Base-by-base conservation (phyloP, 1,140 invertebrate genomes). In the Drosophila mauritiana region DNA sequence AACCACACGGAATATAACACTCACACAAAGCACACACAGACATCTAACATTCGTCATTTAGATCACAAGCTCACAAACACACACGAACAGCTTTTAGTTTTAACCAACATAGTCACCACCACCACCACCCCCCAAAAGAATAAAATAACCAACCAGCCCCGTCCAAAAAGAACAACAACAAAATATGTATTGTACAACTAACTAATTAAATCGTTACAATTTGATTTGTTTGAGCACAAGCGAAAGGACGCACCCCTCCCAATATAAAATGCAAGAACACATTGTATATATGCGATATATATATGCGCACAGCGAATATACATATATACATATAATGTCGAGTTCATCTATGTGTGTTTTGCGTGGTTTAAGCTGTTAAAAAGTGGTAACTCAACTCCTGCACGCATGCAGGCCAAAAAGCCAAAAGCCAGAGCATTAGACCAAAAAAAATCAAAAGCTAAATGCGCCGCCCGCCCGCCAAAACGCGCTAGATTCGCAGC, bases 291-390 rank as follows among this genome's bases (percentile, higher is more conserved):
- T 85, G 59, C 62, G 59, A 64, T 49, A 61, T 65, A 58, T 69
- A 78, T 84, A 80, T 83, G 73, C 73, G 56, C 61, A 39, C 46
- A 42, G 51, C 48, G 51, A 37, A 58, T 59, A 52, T 72, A 58
- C 49, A 52, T 78, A 54, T 80, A 64, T 61, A 59, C 51, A 63
- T 64, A 74, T 83, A 73, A 91, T 91, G 90, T 91, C 90, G 90
- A 91, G 90, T 91, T 91, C 90, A 90, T 91, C 90, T 85, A 89
- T 91, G 76, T 91, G 90, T 91, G 90, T 91, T 91, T 88, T 91
- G 90, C 90, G 90, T 91, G 90, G 90, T 91, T 91, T 91, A 91
- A 90, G 90, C 90, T 91, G 90, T 91, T 91, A 64, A 67, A 90
- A 81, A 77, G 83, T 78, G 83, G 80, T 74, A 82, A 72, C 64